Percentiles rank a stretch among this genome's conserved stretches.
Evolutionary conservation across 2,888 invertebrate species (phyloP).

Genomic region (Calliopum simillimum): DNA sequence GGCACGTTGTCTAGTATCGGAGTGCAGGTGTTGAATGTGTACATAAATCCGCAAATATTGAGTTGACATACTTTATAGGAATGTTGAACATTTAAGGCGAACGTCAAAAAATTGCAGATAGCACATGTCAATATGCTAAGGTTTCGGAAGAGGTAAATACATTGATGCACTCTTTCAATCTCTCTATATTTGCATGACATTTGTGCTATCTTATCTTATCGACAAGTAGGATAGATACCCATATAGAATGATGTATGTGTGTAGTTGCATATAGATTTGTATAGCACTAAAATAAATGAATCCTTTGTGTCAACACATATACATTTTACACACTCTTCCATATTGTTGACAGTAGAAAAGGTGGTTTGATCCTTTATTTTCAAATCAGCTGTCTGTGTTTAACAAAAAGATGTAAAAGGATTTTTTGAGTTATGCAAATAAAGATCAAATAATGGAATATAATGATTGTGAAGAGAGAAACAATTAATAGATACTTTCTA

Average conservation of each 20-base stretch:
- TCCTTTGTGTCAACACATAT: slow-evolving; percentile 19
- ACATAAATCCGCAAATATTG: neutral
- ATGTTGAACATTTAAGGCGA: neutral
- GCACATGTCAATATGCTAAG: neutral
- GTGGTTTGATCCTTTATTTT: neutral
- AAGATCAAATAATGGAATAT: neutral
- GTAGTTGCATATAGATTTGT: too few species aligned
- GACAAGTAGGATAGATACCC: too few species aligned
- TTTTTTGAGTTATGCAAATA: slow-evolving; percentile 3
- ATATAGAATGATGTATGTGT: too few species aligned
- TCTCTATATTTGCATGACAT: too few species aligned
- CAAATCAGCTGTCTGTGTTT: slow-evolving; percentile 17
- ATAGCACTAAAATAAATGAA: neutral
- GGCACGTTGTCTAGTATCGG: neutral
- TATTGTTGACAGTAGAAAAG: slow-evolving; percentile 16
- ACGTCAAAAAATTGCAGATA: slow-evolving; percentile 11
- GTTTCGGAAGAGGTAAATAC: too few species aligned
- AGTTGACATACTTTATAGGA: slow-evolving; percentile 1
- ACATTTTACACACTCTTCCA: neutral
- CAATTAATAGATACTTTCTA: neutral
- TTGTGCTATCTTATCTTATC: neutral
- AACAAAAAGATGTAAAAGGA: neutral
- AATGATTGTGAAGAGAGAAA: neutral
- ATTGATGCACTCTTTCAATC: too few species aligned
- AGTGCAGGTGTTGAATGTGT: slow-evolving; percentile 8